Conservation (phyloP, 2,797 vertebrate species). For the Cryptoblepharus egeriae region DNA sequence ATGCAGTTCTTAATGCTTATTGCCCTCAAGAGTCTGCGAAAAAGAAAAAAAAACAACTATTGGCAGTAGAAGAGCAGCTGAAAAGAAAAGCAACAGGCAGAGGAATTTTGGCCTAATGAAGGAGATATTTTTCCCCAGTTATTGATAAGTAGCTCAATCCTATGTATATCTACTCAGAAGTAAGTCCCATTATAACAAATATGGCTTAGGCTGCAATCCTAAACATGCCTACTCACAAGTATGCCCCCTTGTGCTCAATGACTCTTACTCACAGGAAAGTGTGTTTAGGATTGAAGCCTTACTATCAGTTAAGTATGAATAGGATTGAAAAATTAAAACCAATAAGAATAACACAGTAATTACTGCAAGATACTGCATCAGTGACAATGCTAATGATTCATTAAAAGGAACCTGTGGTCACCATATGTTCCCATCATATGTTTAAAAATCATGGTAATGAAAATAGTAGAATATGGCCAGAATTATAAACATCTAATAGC, state of each 20-base stretch:
- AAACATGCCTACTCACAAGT: too few relatives aligned
- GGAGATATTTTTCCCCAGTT: not conserved
- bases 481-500: not conserved
- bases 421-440: constrained; percentile 19
- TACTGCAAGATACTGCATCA: not conserved
- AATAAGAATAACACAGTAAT: not conserved
- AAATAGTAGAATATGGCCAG: not conserved
- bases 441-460: not conserved
- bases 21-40: not conserved
- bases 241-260: too few relatives aligned
- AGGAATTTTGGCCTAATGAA: not conserved
- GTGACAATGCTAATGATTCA: constrained; percentile 8
- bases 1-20: constrained; percentile 5
- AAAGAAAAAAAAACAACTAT: constrained; percentile 9
- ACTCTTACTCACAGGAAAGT: too few relatives aligned
- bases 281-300: too few relatives aligned
- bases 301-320: not conserved
- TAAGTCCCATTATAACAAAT: too few relatives aligned
- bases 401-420: not conserved
- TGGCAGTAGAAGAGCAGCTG: not conserved
- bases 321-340: not conserved
- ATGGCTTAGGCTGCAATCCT: too few relatives aligned
- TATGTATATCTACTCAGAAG: too few relatives aligned
- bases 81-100: not conserved
- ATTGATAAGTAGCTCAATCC: not conserved